Base-by-base conservation (phyloP, 2,797 vertebrate species). In the Tapera naevia region DNA sequence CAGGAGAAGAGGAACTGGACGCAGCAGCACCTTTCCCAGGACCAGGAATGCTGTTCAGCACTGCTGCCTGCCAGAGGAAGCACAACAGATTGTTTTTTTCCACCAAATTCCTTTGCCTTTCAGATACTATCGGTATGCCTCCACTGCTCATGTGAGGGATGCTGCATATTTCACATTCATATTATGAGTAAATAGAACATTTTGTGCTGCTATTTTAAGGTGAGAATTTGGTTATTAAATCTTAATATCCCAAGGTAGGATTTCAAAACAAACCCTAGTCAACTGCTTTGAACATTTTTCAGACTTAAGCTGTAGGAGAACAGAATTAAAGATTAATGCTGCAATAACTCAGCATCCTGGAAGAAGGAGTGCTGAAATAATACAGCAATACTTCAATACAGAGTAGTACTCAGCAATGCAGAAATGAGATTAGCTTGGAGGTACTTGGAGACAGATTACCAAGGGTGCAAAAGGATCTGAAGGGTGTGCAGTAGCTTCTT, bases 21-120 rank as follows among this genome's bases (percentile, higher is more conserved):
- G 21, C 21, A 43, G 39, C 56, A 79, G 41, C 50, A 16, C 58
- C 71, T 86, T 91, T 86, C 64, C 35, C 62, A 80, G 83, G 67
- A 32, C 7, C n/a, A 76, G 65, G 75, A 88, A 87, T 82, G 86
- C 66, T 66, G 37, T 8, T 51, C 48, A 17, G 67, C 15, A 61
- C 51, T 61, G n/a, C 82, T 74, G 76, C 81, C 74, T 0, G 1
- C 72, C 18, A 2, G 60, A 74, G 65, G 45, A 61, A n/a, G 48
- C 45, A 64, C 60, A 50, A 25, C 6, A 4, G 57, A 65, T 58
- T 23, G 13, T 0, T 45, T 78, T 81, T 73, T 64, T 37, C 78
- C 80, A 92, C 91, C 83, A 43, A 83, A 95, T 97, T 92, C 93
- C 91, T 97, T 50, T 51, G 86, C 64, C 80, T 90, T 83, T 53